Percentiles rank a stretch among this genome's conserved stretches.
Evolutionary conservation across 2,113 vertebrate genomes (phyloP).

Genomic region (Gasterosteus nipponicus): DNA sequence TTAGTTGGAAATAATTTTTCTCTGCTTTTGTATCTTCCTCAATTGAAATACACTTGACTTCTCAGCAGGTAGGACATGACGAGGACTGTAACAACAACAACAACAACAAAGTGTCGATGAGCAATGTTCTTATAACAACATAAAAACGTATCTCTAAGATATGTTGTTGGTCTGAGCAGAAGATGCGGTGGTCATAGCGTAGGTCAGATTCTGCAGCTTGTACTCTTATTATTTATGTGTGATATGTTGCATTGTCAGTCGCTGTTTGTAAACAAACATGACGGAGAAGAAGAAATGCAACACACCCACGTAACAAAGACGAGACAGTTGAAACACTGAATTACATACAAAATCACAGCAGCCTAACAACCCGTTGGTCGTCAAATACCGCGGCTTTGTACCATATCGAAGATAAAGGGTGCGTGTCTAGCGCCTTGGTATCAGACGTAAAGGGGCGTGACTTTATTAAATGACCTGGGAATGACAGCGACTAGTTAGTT

Average conservation of each 20-base stretch:
- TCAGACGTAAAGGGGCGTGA: no score
- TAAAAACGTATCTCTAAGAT: background rate
- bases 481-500: background rate
- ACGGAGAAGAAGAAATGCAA: background rate
- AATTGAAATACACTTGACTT: constrained; percentile 67
- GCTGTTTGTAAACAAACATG: background rate
- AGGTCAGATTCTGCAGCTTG: background rate
- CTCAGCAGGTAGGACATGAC: constrained; percentile 72
- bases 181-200: background rate
- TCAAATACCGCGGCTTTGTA: no score
- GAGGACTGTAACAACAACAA: constrained; percentile 3
- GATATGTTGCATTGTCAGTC: background rate
- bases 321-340: no score
- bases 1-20: constrained; percentile 56
- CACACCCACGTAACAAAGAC: no score
- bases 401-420: no score
- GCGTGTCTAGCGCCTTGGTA: no score
- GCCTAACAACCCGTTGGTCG: no score
- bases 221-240: background rate
- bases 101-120: background rate
- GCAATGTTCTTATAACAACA: background rate
- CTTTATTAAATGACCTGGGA: background rate
- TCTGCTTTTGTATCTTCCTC: constrained; percentile 73
- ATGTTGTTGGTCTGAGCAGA: background rate
- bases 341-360: no score